phyloP scores from a whole-genome alignment of 2,113 vertebrate species.

The Jacana jacana region DNA sequence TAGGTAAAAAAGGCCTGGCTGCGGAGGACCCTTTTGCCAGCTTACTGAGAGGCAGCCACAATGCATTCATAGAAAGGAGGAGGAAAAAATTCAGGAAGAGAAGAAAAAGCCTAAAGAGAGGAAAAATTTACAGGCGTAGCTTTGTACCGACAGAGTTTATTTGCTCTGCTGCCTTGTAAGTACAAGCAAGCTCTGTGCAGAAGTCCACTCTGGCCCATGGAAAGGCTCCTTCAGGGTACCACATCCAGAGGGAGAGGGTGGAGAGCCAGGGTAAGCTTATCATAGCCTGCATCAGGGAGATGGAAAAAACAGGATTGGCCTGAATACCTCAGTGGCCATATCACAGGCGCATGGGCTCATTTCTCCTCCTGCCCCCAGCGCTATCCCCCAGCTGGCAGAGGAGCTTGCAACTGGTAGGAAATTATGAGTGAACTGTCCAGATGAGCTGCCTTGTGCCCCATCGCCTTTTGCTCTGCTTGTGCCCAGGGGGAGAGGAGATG shows the following conservation, averaged over 20 bases:
- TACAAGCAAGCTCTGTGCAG: background rate
- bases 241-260: background rate
- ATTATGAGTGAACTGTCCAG: background rate
- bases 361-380: background rate
- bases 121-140: background rate
- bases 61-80: background rate
- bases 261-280: background rate
- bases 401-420: background rate
- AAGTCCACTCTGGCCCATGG: background rate
- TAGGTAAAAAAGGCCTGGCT: background rate
- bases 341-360: rapidly evolving
- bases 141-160: background rate
- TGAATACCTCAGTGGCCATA: rapidly evolving
- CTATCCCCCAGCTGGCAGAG: background rate
- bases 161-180: conserved; percentile 1
- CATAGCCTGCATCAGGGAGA: background rate
- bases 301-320: background rate
- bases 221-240: background rate
- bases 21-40: background rate
- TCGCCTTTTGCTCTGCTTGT: background rate
- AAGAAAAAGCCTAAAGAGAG: background rate
- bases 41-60: background rate
- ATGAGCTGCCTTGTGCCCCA: rapidly evolving
- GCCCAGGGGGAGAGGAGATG: background rate
- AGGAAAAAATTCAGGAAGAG: background rate